A percentile compares a stretch with the other conserved stretches of the same genome.
These are phyloP conservation scores for Ptyas mucosa DNA, from an alignment of 2,113 vertebrate genomes.

Conservation along the genomic window DNA sequence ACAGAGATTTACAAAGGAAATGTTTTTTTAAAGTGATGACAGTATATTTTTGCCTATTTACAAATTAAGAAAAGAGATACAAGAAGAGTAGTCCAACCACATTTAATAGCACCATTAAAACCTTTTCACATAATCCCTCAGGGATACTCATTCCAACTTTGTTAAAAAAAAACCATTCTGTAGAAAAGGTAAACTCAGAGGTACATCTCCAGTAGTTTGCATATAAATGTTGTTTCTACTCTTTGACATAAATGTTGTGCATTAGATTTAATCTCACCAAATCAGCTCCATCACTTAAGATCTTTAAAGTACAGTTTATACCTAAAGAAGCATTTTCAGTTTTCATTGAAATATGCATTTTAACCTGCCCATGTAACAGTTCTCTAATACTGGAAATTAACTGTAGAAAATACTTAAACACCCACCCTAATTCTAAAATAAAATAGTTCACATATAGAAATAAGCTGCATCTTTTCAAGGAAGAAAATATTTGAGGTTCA, in stretches of 20 bases:
- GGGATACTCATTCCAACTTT: not conserved
- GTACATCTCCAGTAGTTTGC: conserved; percentile 11
- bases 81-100: not conserved
- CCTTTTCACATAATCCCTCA: not conserved
- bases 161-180: not conserved
- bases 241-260: conserved; percentile 15
- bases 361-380: conserved; percentile 20
- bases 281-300: conserved; percentile 1
- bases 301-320: not conserved
- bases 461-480: not conserved
- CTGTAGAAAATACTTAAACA: not conserved
- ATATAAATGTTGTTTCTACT: conserved; percentile 1
- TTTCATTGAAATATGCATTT: conserved; percentile 31
- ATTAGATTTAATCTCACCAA: conserved; percentile 14
- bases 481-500: not conserved
- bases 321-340: not conserved
- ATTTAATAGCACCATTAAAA: conserved; percentile 10
- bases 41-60: not conserved
- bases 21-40: not conserved
- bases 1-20: not conserved
- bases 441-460: not conserved
- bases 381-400: not conserved
- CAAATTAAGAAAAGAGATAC: not conserved
- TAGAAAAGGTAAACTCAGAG: not conserved
- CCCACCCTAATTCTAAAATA: not conserved